Percentiles rank a stretch among this genome's conserved stretches.
Conservation (phyloP, 2,113 vertebrate genomes). For the Pangasianodon gigas region DNA sequence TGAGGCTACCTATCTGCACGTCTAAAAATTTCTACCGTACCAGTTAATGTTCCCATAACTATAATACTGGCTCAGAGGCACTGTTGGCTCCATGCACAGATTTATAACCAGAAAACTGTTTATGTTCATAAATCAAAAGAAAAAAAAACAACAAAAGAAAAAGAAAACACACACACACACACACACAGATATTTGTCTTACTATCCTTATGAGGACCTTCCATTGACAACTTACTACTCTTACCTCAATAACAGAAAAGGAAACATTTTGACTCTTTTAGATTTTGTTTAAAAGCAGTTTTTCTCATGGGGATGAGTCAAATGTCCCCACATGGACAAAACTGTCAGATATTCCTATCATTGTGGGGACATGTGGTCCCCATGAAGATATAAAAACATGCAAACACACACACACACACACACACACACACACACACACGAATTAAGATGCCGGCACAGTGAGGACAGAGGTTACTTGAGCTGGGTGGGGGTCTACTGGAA, state of each 20-base stretch:
- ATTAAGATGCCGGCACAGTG: conserved; percentile 41
- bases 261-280: not conserved
- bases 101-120: not conserved
- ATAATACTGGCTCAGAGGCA: not conserved
- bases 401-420: not conserved
- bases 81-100: not conserved
- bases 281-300: not conserved
- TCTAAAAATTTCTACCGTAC: not conserved
- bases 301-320: not conserved
- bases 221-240: not conserved
- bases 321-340: not conserved
- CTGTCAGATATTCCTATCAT: not conserved
- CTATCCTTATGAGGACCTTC: not conserved
- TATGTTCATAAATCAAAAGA: not conserved
- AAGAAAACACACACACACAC: not conserved
- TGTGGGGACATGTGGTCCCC: not conserved
- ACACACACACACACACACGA: conserved; percentile 12
- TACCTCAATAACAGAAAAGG: not conserved
- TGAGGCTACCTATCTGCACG: conserved; percentile 8
- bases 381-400: not conserved
- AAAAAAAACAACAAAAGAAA: not conserved
- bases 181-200: not conserved
- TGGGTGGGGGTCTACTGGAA: conserved; percentile 76
- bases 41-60: conserved; percentile 14
- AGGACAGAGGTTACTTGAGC: conserved; percentile 68